phyloP scores from a whole-genome alignment of 30 jellyfish, hydroid and myxozoan species.

The Chironex yamaguchii region DNA sequence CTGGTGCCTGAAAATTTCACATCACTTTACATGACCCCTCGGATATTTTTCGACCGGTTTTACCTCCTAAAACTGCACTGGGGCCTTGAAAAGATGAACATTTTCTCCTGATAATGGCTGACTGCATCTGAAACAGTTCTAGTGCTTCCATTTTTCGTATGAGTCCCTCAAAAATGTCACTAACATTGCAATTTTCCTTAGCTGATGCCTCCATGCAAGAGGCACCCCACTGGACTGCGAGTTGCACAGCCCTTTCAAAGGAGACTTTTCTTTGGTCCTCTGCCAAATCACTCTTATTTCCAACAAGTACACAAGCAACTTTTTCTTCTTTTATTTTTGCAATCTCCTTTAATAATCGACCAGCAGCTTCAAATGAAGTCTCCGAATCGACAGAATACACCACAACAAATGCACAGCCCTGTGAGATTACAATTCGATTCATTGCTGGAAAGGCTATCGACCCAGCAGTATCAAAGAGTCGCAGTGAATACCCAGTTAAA shows the following conservation, averaged over 20 bases:
- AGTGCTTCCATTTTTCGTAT: conserved; percentile 46
- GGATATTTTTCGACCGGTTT: too few relatives aligned
- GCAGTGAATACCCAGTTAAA: conserved; percentile 39
- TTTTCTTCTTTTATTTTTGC: conserved; percentile 53
- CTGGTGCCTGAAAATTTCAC: too few relatives aligned
- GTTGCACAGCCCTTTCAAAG: conserved; percentile 67
- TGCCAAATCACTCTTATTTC: conserved; percentile 46
- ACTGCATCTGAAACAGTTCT: not conserved
- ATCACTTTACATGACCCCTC: too few relatives aligned
- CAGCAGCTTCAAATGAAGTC: conserved; percentile 62
- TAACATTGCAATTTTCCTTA: conserved; percentile 36
- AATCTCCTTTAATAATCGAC: conserved; percentile 45
- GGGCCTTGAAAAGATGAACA: too few relatives aligned
- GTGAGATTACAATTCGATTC: conserved; percentile 56
- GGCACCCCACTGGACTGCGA: conserved; percentile 75
- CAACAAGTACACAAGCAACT: conserved; percentile 54
- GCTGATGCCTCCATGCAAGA: conserved; percentile 82
- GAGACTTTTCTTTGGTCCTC: conserved; percentile 47
- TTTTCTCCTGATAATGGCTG: too few relatives aligned
- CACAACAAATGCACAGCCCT: conserved; percentile 66
- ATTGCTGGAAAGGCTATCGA: conserved; percentile 82
- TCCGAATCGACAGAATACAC: conserved; percentile 72
- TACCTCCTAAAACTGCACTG: too few relatives aligned
- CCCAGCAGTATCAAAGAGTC: conserved; percentile 72
- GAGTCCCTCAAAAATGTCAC: conserved; percentile 39